Conservation (phyloP, 2,113 vertebrate genomes). For the Mustela nigripes region DNA sequence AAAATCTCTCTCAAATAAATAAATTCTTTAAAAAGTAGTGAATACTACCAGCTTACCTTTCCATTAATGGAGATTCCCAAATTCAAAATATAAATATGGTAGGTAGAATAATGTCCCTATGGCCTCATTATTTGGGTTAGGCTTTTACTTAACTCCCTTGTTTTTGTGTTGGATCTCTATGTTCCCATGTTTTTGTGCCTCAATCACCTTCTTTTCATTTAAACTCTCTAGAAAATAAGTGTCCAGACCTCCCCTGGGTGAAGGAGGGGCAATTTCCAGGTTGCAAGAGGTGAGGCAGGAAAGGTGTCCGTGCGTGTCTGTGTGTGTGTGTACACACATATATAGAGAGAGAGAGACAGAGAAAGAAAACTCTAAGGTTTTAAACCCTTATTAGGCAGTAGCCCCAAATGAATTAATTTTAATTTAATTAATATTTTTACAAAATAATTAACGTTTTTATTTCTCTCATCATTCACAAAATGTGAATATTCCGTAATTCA, state of each 20-base stretch:
- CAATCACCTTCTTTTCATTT: background rate
- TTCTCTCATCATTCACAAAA: slow-evolving; percentile 31
- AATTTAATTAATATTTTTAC: background rate
- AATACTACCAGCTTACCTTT: background rate
- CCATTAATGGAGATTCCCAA: background rate
- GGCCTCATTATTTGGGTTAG: background rate
- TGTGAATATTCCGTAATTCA: slow-evolving; percentile 30
- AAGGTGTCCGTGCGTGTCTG: background rate
- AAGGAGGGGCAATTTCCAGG: background rate
- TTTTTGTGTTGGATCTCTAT: background rate
- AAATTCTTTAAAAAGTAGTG: background rate
- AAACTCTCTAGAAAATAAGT: background rate
- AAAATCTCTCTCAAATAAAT: background rate
- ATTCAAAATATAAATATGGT: background rate
- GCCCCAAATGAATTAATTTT: background rate
- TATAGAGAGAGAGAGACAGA: background rate
- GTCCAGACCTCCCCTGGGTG: background rate
- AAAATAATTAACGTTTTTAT: slow-evolving; percentile 24
- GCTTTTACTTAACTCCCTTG: background rate
- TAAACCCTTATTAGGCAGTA: background rate
- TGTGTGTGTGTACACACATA: background rate
- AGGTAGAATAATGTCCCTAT: background rate
- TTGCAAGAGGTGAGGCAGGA: background rate
- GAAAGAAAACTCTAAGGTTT: background rate
- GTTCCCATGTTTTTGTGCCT: background rate